Conservation (phyloP, 1,140 invertebrate species). For the Leptoteleia sp. region DNA sequence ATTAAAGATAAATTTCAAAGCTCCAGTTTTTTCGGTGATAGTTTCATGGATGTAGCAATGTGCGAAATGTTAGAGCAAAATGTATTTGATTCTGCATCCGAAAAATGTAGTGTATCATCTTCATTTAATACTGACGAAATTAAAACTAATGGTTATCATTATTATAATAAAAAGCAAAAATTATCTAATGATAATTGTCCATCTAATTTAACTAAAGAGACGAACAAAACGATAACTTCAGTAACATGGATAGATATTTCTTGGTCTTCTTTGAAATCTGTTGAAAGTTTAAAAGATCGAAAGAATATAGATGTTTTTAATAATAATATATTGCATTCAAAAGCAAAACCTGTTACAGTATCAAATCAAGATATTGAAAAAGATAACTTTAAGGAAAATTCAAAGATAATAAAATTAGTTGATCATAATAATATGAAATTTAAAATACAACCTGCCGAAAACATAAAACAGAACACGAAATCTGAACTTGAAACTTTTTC, state of each 20-base stretch:
- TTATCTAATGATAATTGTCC: neutral
- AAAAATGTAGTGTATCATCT: slow-evolving; percentile 48
- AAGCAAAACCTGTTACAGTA: slow-evolving; percentile 19
- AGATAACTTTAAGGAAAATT: neutral
- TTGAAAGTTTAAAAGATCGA: too few relatives aligned
- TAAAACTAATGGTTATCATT: neutral
- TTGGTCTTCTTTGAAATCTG: too few relatives aligned
- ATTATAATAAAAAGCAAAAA: slow-evolving; percentile 11
- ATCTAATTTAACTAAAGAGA: slow-evolving; percentile 3
- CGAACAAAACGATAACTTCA: slow-evolving; percentile 10
- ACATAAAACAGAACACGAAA: slow-evolving; percentile 1
- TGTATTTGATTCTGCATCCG: slow-evolving; percentile 70
- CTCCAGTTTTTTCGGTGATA: slow-evolving; percentile 38
- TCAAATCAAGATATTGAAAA: slow-evolving; percentile 10
- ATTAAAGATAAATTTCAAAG: slow-evolving; percentile 11
- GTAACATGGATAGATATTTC: slow-evolving; percentile 66
- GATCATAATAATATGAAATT: slow-evolving; percentile 20
- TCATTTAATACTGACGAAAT: neutral
- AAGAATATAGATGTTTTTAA: too few relatives aligned
- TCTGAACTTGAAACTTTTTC: neutral
- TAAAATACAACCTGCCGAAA: slow-evolving; percentile 7
- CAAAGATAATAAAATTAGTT: neutral
- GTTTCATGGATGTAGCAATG: slow-evolving; percentile 74
- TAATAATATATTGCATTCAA: neutral
- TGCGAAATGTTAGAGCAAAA: slow-evolving; percentile 77